These are phyloP conservation scores for Passer domesticus DNA, from an alignment of 2,113 vertebrate species.

Conservation along the genomic window DNA sequence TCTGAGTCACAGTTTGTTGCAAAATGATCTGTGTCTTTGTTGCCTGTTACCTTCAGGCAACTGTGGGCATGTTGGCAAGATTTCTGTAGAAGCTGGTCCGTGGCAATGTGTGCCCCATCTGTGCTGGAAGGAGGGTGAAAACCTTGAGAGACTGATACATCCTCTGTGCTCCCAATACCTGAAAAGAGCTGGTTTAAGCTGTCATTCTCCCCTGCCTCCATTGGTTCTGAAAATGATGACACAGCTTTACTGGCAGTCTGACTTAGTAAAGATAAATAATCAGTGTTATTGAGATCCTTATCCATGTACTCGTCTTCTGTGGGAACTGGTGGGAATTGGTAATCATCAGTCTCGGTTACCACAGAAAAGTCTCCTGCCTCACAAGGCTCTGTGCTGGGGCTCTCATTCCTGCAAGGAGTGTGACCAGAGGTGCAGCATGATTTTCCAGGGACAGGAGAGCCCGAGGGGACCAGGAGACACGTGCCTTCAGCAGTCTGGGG, in stretches of 20 bases:
- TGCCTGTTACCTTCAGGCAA: slow-evolving; percentile 17
- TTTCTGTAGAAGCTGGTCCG: slow-evolving; percentile 62
- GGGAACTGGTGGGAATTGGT: slow-evolving; percentile 61
- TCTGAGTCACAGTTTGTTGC: slow-evolving; percentile 58
- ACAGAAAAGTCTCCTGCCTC: not conserved
- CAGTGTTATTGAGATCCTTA: slow-evolving; percentile 11
- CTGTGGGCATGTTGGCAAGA: slow-evolving; percentile 40
- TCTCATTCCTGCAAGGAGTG: not conserved
- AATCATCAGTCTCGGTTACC: not conserved
- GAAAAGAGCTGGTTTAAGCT: slow-evolving; percentile 88
- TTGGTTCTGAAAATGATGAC: slow-evolving; percentile 79
- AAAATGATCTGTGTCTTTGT: slow-evolving; percentile 17
- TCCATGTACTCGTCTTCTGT: slow-evolving; percentile 76
- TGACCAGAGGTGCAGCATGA: not conserved
- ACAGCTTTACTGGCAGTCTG: slow-evolving; percentile 54
- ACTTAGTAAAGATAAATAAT: slow-evolving; percentile 3
- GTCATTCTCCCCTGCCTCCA: slow-evolving; percentile 91
- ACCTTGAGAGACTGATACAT: not conserved
- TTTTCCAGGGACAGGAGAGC: slow-evolving; percentile 28
- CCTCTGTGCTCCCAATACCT: slow-evolving; percentile 62
- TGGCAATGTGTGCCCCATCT: not conserved
- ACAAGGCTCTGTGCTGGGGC: not conserved
- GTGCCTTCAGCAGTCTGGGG: not conserved
- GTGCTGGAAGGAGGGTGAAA: not conserved
- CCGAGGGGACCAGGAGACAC: slow-evolving; percentile 42